Evolutionary conservation across 2,797 vertebrate species (phyloP), one percentile per base, ranked within the genome.

Genomic region (Fringilla coelebs): DNA sequence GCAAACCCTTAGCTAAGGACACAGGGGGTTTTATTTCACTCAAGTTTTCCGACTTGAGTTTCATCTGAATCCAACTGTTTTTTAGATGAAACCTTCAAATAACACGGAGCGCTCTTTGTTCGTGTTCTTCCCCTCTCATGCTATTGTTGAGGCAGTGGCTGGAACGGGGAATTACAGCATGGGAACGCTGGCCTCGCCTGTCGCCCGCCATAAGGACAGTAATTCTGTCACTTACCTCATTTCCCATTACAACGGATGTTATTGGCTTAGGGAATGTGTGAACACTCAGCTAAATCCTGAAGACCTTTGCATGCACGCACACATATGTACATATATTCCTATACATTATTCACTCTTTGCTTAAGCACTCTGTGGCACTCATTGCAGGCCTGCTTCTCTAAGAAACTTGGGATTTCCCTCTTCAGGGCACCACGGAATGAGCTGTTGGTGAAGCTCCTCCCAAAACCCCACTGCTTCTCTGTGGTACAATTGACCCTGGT

Each of bases 141-240:
- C 83, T 75, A 71, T 88, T 90, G 91, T 90, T 26, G 91, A 80
- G 82, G 90, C 72, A 48, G 88, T 24, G 67, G 85, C 66, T 10
- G 84, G 45, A 57, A 6, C 41, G 8, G 77, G 77, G 92, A 93
- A 94, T 96, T 94, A 85, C 93, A 75, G 81, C 93, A 86, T 89
- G 93, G 96, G 96, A 97, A 97, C 52, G 11, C 66, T 31, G 79
- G 94, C 36, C 88, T 92, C 26, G 91, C 89, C 95, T 97, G 96
- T 94, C 96, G 77, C 91, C 79, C 4, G 28, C 96, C 93, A 87
- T 93, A 96, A 96, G 95, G 96, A 97, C 94, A 95, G 94, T 93
- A 89, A 95, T 94, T 93, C 93, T 92, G 96, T 94, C 97, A 97
- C 97, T 97, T 97, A 96, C 95, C 96, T 97, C 96, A 97, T 97